A percentile compares a stretch with the other conserved stretches of the same genome.
Evolutionary conservation across 1,140 invertebrate species (phyloP).

Genomic region (Maconellicoccus hirsutus): DNA sequence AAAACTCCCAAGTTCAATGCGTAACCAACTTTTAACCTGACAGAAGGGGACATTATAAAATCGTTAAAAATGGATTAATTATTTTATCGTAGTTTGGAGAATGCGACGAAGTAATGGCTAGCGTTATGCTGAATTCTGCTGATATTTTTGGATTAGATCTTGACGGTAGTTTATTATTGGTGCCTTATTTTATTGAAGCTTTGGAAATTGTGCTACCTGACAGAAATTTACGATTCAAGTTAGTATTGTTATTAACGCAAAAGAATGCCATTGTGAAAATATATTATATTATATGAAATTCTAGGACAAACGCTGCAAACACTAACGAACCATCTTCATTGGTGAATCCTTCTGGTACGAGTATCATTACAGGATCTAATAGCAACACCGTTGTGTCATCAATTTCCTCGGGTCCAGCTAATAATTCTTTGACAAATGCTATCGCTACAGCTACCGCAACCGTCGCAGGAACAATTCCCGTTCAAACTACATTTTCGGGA

Average conservation of each 20-base stretch:
- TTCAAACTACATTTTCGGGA: neutral
- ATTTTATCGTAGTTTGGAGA: constrained; percentile 38
- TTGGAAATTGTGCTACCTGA: constrained; percentile 77
- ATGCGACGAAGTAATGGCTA: constrained; percentile 59
- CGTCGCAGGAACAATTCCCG: neutral
- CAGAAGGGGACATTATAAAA: too few relatives aligned
- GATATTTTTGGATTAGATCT: constrained; percentile 80
- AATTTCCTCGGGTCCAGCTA: neutral
- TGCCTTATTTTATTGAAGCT: constrained; percentile 79
- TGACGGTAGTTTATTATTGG: constrained; percentile 79
- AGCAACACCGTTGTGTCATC: neutral
- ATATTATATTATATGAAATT: neutral
- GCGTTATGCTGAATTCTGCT: constrained; percentile 65
- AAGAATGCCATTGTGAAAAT: too few relatives aligned
- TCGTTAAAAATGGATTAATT: neutral
- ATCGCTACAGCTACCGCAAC: neutral
- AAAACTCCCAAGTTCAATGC: too few relatives aligned
- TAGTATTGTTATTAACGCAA: constrained; percentile 26
- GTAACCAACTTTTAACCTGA: too few relatives aligned
- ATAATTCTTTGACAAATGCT: neutral
- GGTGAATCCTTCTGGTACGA: neutral
- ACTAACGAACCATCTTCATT: neutral
- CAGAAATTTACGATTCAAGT: constrained; percentile 47
- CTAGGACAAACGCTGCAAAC: neutral
- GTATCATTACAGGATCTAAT: neutral